A percentile compares a stretch with the other conserved stretches of the same genome.
Conservation (phyloP, 2,797 vertebrate species). For the Emydoidea blandingii region DNA sequence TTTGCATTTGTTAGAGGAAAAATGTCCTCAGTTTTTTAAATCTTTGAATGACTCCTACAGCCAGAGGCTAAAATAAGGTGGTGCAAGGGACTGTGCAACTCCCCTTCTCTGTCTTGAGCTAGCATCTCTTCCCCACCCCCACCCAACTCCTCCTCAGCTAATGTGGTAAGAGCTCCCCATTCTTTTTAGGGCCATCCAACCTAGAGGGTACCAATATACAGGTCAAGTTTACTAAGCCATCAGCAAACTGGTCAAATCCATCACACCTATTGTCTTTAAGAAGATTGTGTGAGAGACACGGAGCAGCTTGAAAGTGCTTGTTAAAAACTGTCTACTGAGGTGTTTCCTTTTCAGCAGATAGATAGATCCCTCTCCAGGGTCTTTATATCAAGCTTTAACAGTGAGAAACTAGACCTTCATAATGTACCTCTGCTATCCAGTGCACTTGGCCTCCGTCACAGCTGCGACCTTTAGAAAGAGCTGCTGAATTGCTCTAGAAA, state of each 20-base stretch:
- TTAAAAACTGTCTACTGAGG: neutral
- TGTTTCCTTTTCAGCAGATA: neutral
- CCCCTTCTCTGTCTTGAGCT: neutral
- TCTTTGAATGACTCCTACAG: neutral
- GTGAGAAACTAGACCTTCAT: neutral
- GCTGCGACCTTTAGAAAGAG: neutral
- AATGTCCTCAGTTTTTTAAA: neutral
- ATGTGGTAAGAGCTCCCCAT: neutral
- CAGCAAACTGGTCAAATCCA: neutral
- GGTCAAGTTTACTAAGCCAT: neutral
- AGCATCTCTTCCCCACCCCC: neutral
- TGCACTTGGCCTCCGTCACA: fast-evolving
- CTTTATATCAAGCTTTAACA: neutral
- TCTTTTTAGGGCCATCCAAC: neutral
- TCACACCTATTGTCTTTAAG: neutral
- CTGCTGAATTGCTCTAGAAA: neutral
- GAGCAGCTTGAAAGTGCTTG: neutral
- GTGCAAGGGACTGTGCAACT: neutral
- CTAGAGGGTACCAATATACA: neutral
- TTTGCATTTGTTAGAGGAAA: neutral
- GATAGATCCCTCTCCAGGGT: neutral
- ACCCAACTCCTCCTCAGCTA: neutral
- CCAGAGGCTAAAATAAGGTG: neutral
- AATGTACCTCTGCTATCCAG: neutral
- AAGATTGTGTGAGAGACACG: neutral